A percentile compares a stretch with the other conserved stretches of the same genome.
phyloP scores from a whole-genome alignment of 2,797 vertebrate genomes.

The Anableps anableps region DNA sequence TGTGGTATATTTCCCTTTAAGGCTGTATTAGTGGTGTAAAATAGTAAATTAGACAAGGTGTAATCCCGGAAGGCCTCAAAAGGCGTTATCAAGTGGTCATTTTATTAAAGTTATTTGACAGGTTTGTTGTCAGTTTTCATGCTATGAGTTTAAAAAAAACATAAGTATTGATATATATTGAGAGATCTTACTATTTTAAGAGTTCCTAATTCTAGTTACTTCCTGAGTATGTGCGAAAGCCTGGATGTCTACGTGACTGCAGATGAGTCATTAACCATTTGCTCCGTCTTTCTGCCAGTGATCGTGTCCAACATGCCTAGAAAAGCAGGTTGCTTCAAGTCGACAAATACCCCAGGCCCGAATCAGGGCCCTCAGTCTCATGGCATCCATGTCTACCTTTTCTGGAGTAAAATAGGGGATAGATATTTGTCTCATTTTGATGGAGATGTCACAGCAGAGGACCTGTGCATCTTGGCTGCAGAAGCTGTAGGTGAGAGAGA shows the following conservation, averaged over 20 bases:
- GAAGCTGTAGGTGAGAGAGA: conserved; percentile 81
- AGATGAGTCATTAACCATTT: background rate
- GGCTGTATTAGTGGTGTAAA: conserved; percentile 12
- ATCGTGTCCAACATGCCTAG: conserved; percentile 70
- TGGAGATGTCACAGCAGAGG: conserved; percentile 83
- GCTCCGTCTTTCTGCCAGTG: conserved; percentile 23
- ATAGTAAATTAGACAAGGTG: conserved; percentile 1
- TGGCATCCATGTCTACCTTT: conserved; percentile 84
- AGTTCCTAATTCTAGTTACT: background rate
- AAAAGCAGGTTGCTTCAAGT: conserved; percentile 52
- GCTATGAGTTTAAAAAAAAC: background rate
- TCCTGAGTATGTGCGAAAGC: background rate
- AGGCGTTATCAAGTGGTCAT: background rate
- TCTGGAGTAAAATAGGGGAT: conserved; percentile 84
- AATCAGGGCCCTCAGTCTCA: conserved; percentile 52
- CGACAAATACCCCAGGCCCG: conserved; percentile 19
- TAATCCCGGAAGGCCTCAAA: conserved; percentile 44
- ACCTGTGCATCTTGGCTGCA: conserved; percentile 86
- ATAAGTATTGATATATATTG: background rate
- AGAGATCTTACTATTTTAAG: background rate
- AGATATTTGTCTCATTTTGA: conserved; percentile 76
- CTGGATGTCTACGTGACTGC: background rate
- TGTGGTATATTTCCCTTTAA: background rate
- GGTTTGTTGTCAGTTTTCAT: background rate
- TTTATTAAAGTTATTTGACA: background rate